Evolutionary conservation across 2,888 invertebrate genomes (phyloP), one percentile per base, ranked within the genome.

Genomic region (Hydrotaea diabolus): DNA sequence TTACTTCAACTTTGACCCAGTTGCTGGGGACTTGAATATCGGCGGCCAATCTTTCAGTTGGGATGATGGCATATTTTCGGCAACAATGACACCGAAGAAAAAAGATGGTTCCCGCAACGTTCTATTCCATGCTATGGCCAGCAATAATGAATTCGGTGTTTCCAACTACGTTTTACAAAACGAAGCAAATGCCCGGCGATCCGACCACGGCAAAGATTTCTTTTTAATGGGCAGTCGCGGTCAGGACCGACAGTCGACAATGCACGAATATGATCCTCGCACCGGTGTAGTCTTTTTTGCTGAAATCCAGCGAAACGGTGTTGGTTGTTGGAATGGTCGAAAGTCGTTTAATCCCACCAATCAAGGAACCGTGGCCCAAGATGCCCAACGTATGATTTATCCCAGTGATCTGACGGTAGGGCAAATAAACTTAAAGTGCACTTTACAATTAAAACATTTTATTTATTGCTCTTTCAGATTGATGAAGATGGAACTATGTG

Each of bases 41-140:
- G 95, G 94, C 43, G 96, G 95, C 0, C 94, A 95, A 87, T 92
- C 93, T 0, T 97, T 96, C 92, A 95, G 95, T 89, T 97, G 96
- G 96, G 95, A 94, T 85, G 97, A 97, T 88, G 96, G 96, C 0
- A 93, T 97, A 13, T 96, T 97, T 91, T 96, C 96, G 81, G 90
- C 96, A 0, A 94, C 95, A 0, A 88, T 96, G 15, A 94, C 95
- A 0, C 93, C 94, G 0, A 89, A 92, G 0, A 90, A 92, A 0
- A 46, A 88, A 0, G 93, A 95, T 86, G 94, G 94, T 15, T 94
- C 93, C 88, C 94, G 95, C 73, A 93, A 93, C 0, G 94, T 95
- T 0, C 96, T 95, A 92, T 97, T 97, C 93, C 97, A 97, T 89
- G 94, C 97, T 0, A 94, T 97, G 94, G 94, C 96, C 62, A 92